A percentile compares a stretch with the other conserved stretches of the same genome.
Conservation (phyloP, 2,113 vertebrate genomes). For the Ahaetulla prasina region DNA sequence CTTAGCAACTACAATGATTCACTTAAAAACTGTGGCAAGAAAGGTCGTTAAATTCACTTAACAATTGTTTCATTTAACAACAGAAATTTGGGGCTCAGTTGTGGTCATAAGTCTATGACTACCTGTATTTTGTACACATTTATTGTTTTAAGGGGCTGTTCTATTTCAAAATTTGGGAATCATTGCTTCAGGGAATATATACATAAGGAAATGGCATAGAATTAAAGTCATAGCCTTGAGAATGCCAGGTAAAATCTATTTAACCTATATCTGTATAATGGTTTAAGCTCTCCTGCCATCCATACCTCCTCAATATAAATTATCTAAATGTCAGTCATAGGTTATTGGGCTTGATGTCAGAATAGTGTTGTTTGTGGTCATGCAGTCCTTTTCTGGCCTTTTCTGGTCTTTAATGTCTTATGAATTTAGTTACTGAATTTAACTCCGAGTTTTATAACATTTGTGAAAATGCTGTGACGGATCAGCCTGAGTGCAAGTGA, state of each 20-base stretch:
- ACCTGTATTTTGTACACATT: neutral
- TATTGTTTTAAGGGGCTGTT: neutral
- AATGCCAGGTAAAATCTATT: neutral
- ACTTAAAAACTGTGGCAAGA: neutral
- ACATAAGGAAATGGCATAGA: neutral
- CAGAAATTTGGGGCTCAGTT: neutral
- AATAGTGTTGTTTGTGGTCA: neutral
- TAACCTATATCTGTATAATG: neutral
- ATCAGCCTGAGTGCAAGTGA: neutral
- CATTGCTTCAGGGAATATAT: neutral
- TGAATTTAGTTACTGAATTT: neutral
- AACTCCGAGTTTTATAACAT: neutral
- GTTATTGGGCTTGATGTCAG: neutral
- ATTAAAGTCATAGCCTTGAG: neutral
- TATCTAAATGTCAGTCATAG: neutral
- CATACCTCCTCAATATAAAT: neutral
- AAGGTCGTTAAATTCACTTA: neutral
- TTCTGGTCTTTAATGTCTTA: neutral
- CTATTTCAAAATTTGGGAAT: neutral
- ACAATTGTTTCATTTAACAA: neutral
- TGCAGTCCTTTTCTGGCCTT: neutral
- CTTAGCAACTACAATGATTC: neutral
- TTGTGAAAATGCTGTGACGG: conserved; percentile 20
- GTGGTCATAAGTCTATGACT: neutral
- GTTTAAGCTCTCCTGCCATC: neutral